Percentiles rank a stretch among this genome's conserved stretches.
phyloP scores from a whole-genome alignment of 2,113 vertebrate genomes.

The Desmodus rotundus region DNA sequence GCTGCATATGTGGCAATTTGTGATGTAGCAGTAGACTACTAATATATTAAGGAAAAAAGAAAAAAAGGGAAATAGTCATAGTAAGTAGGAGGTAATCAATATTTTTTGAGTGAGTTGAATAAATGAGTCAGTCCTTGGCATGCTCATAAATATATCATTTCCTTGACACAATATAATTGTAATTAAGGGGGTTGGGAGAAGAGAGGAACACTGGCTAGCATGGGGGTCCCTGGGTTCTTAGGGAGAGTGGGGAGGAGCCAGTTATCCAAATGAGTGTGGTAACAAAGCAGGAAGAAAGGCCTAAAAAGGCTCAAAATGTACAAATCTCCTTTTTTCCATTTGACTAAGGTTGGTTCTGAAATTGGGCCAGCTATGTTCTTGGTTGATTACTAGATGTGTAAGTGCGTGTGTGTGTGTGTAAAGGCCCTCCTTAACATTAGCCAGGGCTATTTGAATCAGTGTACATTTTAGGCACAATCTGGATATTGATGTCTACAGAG shows the following conservation, averaged over 20 bases:
- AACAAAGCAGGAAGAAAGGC: neutral
- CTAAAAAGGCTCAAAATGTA: neutral
- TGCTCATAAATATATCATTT: neutral
- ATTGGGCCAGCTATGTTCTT: neutral
- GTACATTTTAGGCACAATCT: neutral
- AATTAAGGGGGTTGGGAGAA: neutral
- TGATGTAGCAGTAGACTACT: neutral
- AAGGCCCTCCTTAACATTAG: neutral
- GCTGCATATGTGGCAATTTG: neutral
- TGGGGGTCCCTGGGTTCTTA: neutral
- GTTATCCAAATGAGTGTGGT: neutral
- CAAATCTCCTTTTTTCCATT: neutral
- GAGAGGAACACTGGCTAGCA: neutral
- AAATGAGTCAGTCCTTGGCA: neutral
- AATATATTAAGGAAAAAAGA: neutral
- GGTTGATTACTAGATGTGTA: neutral
- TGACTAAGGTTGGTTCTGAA: neutral
- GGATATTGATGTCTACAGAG: neutral
- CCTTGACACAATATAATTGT: neutral
- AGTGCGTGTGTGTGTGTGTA: neutral
- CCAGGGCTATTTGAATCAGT: neutral
- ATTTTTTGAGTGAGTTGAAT: neutral
- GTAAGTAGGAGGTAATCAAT: neutral
- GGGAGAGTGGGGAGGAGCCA: neutral
- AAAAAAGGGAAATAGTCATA: neutral